Evolutionary conservation across 64 coral and sea anemone species (phyloP).

Genomic region (Pachyseris speciosa): DNA sequence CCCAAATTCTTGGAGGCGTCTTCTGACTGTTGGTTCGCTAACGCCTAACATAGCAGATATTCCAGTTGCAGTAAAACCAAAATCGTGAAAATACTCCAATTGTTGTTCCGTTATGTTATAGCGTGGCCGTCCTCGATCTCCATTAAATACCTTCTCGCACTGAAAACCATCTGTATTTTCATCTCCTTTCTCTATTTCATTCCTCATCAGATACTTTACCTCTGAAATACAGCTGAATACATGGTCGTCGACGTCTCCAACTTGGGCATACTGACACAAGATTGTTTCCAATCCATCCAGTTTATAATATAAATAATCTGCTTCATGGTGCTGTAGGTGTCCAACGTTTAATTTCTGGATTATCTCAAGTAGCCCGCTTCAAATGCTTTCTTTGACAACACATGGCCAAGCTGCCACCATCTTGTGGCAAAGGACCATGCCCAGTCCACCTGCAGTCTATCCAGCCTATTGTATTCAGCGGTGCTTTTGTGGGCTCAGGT

Average conservation of each 20-base stretch:
- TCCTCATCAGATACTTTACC: conserved; percentile 11
- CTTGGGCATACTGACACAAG: conserved; percentile 2
- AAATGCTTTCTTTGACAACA: not conserved
- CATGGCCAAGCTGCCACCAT: no score
- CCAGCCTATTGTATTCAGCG: no score
- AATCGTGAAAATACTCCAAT: conserved; percentile 20
- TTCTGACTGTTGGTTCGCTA: conserved; percentile 16
- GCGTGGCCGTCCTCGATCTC: conserved; percentile 28
- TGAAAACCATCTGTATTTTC: not conserved
- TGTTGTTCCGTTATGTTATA: conserved; percentile 36
- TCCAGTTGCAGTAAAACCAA: not conserved
- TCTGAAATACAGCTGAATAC: conserved; percentile 41
- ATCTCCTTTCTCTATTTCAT: not conserved
- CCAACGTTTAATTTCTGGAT: not conserved
- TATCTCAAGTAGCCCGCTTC: not conserved
- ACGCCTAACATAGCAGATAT: conserved; percentile 14
- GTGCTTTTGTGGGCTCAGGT: no score
- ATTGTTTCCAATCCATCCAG: conserved; percentile 28
- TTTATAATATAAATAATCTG: conserved; percentile 33
- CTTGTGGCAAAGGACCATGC: no score
- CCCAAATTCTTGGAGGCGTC: conserved; percentile 19
- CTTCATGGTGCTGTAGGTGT: not conserved
- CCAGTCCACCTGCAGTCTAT: no score
- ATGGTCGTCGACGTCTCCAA: not conserved
- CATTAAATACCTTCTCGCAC: conserved; percentile 33